Base-by-base conservation (phyloP, 64 coral and sea anemone species). In the Montipora sp. region DNA sequence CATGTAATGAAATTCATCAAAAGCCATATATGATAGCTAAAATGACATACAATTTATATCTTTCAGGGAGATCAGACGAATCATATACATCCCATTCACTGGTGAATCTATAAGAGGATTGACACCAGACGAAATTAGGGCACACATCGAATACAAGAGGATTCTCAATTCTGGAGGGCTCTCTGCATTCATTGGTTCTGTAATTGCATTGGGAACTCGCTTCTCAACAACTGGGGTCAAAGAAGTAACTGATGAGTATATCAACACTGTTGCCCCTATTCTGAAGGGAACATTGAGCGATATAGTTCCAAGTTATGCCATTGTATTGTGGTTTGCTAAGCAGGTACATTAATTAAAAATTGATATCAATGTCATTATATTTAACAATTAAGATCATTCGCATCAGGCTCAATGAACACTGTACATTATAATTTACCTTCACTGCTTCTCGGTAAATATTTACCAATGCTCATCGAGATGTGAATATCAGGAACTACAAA, bases 41-140 rank as follows among this genome's bases (percentile, higher is more conserved):
- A 51, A 46, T 77, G 27, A 77, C 27, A 77, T 75, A 75, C 73
- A 43, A 23, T 43, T 77, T 48, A 16, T 48, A 77, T 77, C 76
- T 78, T 78, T 9, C 77, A 90, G 75, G 61, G 77, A 90, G 65
- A 51, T 90, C 59, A 90, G 76, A 70, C 45, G 76, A 24, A 90
- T 90, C 15, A 59, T 80, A 4, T 80, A 90, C 21, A 27, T 89
- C 22, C 75, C 87, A 57, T 89, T 89, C 48, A 69, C 77, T 90
- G 88, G 88, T 5, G 48, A 79, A 11, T 90, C 88, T 0, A 80
- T 80, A 19, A 48, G 88, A 7, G 57, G 75, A 18, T 48, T 80
- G 19, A 90, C 88, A 51, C n/a, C 36, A 8, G 58, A 90, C 3
- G 88, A 90, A 80, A 90, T 79, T 0, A 4, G 58, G 20, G 44